These are phyloP conservation scores for Stenurella melanura DNA, from an alignment of 2,888 invertebrate genomes.

Conservation along the genomic window DNA sequence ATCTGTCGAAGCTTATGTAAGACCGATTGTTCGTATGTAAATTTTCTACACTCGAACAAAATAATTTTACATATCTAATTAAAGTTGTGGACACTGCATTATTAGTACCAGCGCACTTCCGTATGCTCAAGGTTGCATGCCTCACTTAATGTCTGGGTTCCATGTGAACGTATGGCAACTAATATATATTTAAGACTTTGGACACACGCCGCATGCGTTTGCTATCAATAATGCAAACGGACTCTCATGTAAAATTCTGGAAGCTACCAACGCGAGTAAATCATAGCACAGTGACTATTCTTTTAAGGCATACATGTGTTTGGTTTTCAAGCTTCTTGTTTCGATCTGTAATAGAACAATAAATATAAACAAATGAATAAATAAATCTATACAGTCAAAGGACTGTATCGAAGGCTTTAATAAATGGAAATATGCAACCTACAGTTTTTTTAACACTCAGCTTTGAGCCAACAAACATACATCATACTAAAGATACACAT, in stretches of 20 bases:
- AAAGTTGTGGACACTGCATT: slow-evolving; percentile 41
- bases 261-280: not conserved
- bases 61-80: slow-evolving; percentile 50
- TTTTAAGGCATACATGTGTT: not conserved
- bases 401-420: too few relatives aligned
- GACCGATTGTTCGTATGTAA: slow-evolving; percentile 48
- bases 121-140: slow-evolving; percentile 44
- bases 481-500: too few relatives aligned
- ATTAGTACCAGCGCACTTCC: slow-evolving; percentile 43
- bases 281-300: slow-evolving; percentile 1
- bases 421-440: too few relatives aligned
- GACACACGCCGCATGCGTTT: slow-evolving; percentile 11
- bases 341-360: too few relatives aligned
- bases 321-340: too few relatives aligned
- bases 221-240: slow-evolving; percentile 17
- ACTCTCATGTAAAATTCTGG: slow-evolving; percentile 14
- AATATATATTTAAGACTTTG: slow-evolving; percentile 2
- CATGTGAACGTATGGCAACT: not conserved
- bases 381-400: too few relatives aligned
- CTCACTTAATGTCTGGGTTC: slow-evolving; percentile 5
- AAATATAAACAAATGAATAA: too few relatives aligned
- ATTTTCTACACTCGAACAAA: slow-evolving; percentile 44
- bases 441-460: too few relatives aligned
- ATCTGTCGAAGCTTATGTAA: slow-evolving; percentile 45
- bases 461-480: too few relatives aligned